Percentiles rank a stretch among this genome's conserved stretches.
These are phyloP conservation scores for Stictonetta naevosa DNA, from an alignment of 2,113 vertebrate genomes.

Conservation along the genomic window DNA sequence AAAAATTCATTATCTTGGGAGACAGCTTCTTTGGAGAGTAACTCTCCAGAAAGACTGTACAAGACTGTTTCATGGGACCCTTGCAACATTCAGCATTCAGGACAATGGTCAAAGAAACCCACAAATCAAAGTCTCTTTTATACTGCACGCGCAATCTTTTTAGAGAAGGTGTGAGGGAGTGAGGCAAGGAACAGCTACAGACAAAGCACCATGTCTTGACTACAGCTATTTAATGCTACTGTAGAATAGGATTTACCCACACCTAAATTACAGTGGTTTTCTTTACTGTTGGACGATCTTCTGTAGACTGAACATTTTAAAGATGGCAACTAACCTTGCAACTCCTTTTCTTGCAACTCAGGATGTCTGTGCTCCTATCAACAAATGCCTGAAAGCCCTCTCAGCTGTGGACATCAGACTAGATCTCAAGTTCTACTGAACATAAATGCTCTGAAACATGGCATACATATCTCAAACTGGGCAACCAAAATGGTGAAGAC, in stretches of 20 bases:
- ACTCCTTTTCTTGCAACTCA: not conserved
- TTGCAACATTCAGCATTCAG: not conserved
- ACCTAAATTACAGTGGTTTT: not conserved
- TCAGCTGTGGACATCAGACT: not conserved
- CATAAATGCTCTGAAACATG: not conserved
- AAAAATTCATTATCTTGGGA: not conserved
- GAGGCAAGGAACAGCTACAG: not conserved
- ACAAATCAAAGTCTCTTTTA: not conserved
- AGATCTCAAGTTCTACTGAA: not conserved
- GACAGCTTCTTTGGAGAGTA: not conserved
- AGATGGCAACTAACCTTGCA: not conserved
- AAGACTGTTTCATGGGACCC: not conserved
- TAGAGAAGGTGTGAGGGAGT: not conserved
- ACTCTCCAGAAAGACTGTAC: not conserved
- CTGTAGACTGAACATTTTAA: not conserved
- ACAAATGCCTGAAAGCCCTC: not conserved
- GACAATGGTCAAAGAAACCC: not conserved
- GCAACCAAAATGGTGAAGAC: not conserved
- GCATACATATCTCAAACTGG: not conserved
- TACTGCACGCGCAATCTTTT: not conserved
- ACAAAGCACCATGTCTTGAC: not conserved
- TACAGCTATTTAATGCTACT: not conserved
- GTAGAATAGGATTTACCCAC: not conserved
- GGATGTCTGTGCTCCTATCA: not conserved
- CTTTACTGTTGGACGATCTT: not conserved